These are phyloP conservation scores for Hydra vulgaris DNA, from an alignment of 30 jellyfish, hydroid and myxozoan genomes.

Conservation along the genomic window DNA sequence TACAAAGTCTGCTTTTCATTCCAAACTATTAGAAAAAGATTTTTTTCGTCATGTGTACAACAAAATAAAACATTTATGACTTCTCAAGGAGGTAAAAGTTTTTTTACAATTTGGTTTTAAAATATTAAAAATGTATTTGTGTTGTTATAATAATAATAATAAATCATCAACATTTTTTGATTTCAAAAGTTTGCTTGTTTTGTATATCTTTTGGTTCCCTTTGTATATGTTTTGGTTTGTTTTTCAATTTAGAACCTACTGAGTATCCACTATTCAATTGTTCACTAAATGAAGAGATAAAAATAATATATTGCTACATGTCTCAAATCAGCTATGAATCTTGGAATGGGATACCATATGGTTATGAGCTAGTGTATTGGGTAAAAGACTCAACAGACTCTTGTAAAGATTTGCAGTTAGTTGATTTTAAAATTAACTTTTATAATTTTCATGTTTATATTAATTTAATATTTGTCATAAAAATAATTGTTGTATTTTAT, in stretches of 20 bases:
- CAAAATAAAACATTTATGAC: neutral
- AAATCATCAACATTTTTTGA: neutral
- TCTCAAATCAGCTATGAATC: neutral
- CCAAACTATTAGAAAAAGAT: neutral
- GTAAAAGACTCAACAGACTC: neutral
- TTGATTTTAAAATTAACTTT: neutral
- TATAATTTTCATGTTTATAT: neutral
- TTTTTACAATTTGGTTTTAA: neutral
- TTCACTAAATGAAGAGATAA: neutral
- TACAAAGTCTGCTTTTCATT: neutral
- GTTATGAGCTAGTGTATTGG: neutral
- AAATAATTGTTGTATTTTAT: neutral
- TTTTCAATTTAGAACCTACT: neutral
- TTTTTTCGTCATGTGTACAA: neutral
- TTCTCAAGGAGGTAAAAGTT: neutral
- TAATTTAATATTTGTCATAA: too few relatives aligned
- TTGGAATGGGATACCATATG: neutral
- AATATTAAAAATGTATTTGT: too few relatives aligned
- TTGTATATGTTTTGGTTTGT: neutral
- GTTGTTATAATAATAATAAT: neutral
- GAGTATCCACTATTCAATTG: neutral
- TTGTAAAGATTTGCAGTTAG: neutral
- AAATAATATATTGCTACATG: neutral
- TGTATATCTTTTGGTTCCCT: neutral
- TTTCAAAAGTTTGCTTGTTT: neutral